Conservation (phyloP, 1,140 invertebrate genomes). For the Venturia canescens region DNA sequence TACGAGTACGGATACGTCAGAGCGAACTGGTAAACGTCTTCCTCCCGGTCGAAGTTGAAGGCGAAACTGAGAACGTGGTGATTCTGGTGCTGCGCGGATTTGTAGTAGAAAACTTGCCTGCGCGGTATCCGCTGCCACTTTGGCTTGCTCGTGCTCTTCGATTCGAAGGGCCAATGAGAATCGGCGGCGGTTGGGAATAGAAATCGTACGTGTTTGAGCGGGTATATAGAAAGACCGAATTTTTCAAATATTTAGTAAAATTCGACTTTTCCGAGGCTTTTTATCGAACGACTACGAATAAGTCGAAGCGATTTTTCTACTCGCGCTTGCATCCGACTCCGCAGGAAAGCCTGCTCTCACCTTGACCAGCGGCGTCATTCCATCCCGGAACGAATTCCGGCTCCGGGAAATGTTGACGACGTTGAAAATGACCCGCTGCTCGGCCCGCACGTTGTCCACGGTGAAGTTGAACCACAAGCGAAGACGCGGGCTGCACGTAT, state of each 20-base stretch:
- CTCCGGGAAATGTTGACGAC: slow-evolving; percentile 97
- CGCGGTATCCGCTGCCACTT: slow-evolving; percentile 86
- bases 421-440: slow-evolving; percentile 98
- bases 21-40: slow-evolving; percentile 95
- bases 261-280: no score
- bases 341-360: neutral
- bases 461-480: slow-evolving; percentile 99
- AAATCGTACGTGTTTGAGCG: no score
- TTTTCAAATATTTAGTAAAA: no score
- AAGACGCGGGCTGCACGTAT: slow-evolving; percentile 95
- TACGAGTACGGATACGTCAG: slow-evolving; percentile 97
- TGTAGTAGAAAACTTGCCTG: slow-evolving; percentile 93
- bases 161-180: no score
- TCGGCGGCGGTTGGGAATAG: no score
- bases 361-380: slow-evolving; percentile 93
- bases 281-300: no score
- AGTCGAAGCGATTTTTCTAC: no score
- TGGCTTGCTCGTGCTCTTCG: slow-evolving; percentile 90
- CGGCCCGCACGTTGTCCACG: slow-evolving; percentile 95
- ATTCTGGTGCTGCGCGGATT: slow-evolving; percentile 91
- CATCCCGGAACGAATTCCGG: slow-evolving; percentile 90
- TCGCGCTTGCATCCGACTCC: no score
- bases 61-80: slow-evolving; percentile 96
- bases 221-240: no score
- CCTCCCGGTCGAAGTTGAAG: slow-evolving; percentile 96